Evolutionary conservation across 2,797 vertebrate species (phyloP), one percentile per base, ranked within the genome.

Genomic region (Pelodytes ibericus): DNA sequence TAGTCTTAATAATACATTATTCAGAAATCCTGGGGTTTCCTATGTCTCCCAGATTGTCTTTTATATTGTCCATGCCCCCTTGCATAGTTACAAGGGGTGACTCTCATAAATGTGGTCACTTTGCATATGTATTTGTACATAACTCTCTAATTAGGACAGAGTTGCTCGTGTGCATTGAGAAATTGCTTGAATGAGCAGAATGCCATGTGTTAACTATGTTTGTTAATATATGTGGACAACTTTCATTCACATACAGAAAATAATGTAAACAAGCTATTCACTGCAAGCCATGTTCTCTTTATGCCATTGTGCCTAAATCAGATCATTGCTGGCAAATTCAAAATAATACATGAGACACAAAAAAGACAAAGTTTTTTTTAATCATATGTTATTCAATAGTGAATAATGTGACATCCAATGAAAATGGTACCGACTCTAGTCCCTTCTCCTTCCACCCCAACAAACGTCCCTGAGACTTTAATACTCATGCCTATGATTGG

Each of bases 1-100:
- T 67, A 81, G 79, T 81, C 64, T 80, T 81, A 84, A 83, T 47
- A 80, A 83, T 74, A 20, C 10, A 69, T 80, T 77, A 80, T 62
- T 69, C 18, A 71, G 59, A 83, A 83, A 84, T 74, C 81, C 59
- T 65, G 73, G 77, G 75, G 81, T 77, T 84, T 29, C 3, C 49
- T 84, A 8, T 80, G 63, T 53, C n/a, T 24, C 24, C 11, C 16
- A 57, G 62, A 82, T 73, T 84, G 80, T 82, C 58, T 71, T n/a
- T 80, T 64, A 77, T 83, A 85, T 25, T 20, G 0, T 68, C 51
- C 70, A 59, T 86, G 61, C 4, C 33, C 78, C 80, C 74, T 75
- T 84, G 41, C 69, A 72, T 66, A 58, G 67, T n/a, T 78, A 61
- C 24, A 61, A 66, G 41, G 39, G 18, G 22, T 73, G 71, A 63